These are phyloP conservation scores for Drosophila bocki DNA, from an alignment of 1,140 invertebrate genomes.

Conservation along the genomic window DNA sequence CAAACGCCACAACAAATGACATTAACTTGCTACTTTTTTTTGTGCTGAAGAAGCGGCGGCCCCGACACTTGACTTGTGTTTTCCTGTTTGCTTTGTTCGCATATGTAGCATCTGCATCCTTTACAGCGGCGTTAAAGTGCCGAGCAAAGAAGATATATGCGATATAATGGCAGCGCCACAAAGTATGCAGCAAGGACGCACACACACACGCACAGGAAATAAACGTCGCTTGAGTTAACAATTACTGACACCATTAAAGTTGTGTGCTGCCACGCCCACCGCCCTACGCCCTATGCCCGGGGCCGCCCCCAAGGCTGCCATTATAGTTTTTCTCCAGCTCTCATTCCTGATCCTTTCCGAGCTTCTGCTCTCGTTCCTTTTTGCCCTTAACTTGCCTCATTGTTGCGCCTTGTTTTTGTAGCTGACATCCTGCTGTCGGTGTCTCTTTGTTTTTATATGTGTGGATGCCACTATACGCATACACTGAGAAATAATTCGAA, in stretches of 20 bases:
- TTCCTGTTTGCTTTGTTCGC: constrained; percentile 41
- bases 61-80: constrained; percentile 76
- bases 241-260: constrained; percentile 84
- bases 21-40: constrained; percentile 18
- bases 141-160: constrained; percentile 67
- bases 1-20: constrained; percentile 40
- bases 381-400: constrained; percentile 41
- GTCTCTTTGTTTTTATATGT: constrained; percentile 20
- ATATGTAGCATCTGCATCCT: constrained; percentile 62
- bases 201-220: constrained; percentile 61
- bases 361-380: constrained; percentile 17
- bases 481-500: neutral
- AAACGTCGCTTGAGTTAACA: constrained; percentile 83
- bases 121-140: constrained; percentile 72
- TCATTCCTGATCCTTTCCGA: constrained; percentile 9
- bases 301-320: constrained; percentile 42
- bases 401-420: constrained; percentile 44
- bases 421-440: constrained; percentile 29
- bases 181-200: constrained; percentile 65
- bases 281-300: constrained; percentile 10
- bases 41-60: constrained; percentile 9
- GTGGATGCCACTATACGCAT: constrained; percentile 8
- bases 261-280: constrained; percentile 58
- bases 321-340: constrained; percentile 60
- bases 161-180: constrained; percentile 74